Base-by-base conservation (phyloP, 2,888 invertebrate species). In the Aleiodes leptofemur region DNA sequence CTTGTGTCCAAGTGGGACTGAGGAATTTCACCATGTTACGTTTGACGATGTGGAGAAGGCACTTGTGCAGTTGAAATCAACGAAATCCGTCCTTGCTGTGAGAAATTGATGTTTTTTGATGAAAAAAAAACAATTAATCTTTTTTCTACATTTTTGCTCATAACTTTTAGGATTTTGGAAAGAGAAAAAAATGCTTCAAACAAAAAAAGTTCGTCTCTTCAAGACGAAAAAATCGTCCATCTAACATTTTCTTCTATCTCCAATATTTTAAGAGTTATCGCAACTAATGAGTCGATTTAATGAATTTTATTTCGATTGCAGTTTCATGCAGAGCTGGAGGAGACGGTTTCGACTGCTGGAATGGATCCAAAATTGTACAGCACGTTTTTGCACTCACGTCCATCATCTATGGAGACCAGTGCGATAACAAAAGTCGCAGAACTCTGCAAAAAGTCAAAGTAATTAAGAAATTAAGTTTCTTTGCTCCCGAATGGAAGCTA, bases 241-340 rank as follows among this genome's bases (percentile, higher is more conserved):
- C 3, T 38, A 8, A 38, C 4, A 38, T 38, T 38, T 38, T 38
- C 8, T 5, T 38, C 38, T 38, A 38, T 38, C 38, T 38, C 3
- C 43, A 43, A 43, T 43, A 43, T 43, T 43, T 43, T 43, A 8
- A 43, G 8, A 38, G 38, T 43, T 43, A 43, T 43, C 3, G 8
- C 43, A 43, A 43, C 9, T 9, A 9, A 16, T n/a, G 43, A 14
- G 16, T 23, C 1, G 43, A 16, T 64, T 64, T 43, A 13, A 29
- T 57, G 13, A 57, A 7, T 29, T 69, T 23, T 78, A 77, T 57
- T 71, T 34, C 9, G 43, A 14, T 90, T 90, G 59, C 86, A 95
- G 95, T 94, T 95, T 84, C 95, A 95, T 82, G 94, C 95, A 3
- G 95, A 95, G 89, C 84, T 93, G 55, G 92, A 93, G 92, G 90